These are phyloP conservation scores for Rotaria magnacalcarata DNA, from an alignment of 2,888 invertebrate species.

Conservation along the genomic window DNA sequence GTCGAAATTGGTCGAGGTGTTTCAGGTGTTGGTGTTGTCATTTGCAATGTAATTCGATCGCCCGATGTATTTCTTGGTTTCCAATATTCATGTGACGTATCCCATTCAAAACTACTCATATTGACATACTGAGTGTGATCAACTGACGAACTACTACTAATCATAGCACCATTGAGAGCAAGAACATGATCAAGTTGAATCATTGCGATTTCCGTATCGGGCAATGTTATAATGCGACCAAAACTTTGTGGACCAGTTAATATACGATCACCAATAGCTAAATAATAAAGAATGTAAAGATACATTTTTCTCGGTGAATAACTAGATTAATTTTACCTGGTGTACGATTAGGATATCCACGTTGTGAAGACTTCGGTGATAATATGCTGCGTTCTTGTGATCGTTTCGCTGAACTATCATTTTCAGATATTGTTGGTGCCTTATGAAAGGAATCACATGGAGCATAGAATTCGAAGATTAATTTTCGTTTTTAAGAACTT, in stretches of 20 bases:
- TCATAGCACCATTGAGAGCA: neutral
- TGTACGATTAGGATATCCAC: neutral
- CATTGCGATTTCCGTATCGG: conserved; percentile 16
- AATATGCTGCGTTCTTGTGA: neutral
- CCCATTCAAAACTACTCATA: conserved; percentile 20
- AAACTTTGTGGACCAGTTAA: conserved; percentile 22
- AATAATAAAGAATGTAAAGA: neutral
- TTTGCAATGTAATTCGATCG: conserved; percentile 21
- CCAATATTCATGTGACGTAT: neutral
- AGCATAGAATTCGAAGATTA: neutral
- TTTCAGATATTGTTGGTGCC: neutral
- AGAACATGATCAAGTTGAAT: conserved; percentile 7
- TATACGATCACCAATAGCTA: conserved; percentile 25
- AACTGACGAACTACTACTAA: neutral
- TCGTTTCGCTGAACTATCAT: neutral
- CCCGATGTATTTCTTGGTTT: neutral
- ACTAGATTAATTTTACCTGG: neutral
- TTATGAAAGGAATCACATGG: neutral
- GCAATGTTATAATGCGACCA: conserved; percentile 30
- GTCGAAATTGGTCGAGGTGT: neutral
- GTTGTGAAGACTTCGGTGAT: neutral
- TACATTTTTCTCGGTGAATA: no score
- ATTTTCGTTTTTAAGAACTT: neutral
- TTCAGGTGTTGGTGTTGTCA: neutral
- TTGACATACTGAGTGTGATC: neutral